These are phyloP conservation scores for Prorops nasuta DNA, from an alignment of 1,140 invertebrate genomes.

Conservation along the genomic window DNA sequence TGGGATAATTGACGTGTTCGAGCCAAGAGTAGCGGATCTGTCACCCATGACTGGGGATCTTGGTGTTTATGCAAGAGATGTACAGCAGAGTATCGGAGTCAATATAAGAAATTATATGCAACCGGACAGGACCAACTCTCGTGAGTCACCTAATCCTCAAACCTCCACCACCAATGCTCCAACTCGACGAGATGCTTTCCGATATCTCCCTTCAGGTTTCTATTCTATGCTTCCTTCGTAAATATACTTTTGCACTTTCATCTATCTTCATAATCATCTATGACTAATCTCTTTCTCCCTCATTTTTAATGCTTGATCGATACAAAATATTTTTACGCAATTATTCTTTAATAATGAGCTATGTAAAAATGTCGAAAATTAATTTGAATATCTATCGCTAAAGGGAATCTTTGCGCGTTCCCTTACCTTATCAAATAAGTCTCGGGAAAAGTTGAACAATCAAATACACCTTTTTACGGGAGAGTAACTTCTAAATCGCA, in stretches of 20 bases:
- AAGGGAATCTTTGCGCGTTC: no score
- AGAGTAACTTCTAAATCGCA: background rate
- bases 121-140: slow-evolving; percentile 50
- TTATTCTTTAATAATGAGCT: no score
- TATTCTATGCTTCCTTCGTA: slow-evolving; percentile 26
- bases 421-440: no score
- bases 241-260: slow-evolving; percentile 16
- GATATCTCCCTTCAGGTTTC: slow-evolving; percentile 45
- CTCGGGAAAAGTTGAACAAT: no score
- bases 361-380: no score
- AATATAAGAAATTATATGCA: slow-evolving; percentile 73
- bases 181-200: slow-evolving; percentile 35
- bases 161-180: slow-evolving; percentile 22
- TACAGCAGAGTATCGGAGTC: slow-evolving; percentile 78
- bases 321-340: no score
- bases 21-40: slow-evolving; percentile 73
- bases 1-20: slow-evolving; percentile 73
- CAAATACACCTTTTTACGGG: no score
- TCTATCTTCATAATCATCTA: no score
- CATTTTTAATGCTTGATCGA: no score
- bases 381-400: no score
- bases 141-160: slow-evolving; percentile 30
- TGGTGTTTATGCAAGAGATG: slow-evolving; percentile 74
- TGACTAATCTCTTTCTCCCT: no score
- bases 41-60: slow-evolving; percentile 71